Evolutionary conservation across 2,797 vertebrate species (phyloP), one percentile per base, ranked within the genome.

Genomic region (Sorex maritimensis): DNA sequence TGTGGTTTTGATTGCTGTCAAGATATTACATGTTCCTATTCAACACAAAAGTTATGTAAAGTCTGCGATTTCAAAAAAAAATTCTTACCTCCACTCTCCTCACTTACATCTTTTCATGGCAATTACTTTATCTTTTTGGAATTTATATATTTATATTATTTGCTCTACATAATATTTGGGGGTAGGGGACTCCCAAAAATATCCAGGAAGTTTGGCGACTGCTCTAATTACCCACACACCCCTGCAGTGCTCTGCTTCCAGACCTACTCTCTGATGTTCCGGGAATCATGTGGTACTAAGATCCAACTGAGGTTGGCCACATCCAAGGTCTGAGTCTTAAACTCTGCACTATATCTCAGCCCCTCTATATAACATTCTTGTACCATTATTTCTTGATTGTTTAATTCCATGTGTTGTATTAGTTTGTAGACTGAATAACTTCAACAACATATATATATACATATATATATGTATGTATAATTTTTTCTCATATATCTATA

Each of bases 11-110:
- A 85, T 74, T 89, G 21, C 58, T 93, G 52, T 89, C 90, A 92
- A 82, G 92, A 72, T 75, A 77, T 80, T 92, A 68, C 68, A 72
- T 81, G 28, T 67, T 83, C 34, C 30, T 88, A 63, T 74, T 55
- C 87, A 90, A 78, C 75, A 93, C 81, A 28, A 77, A 44, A 81
- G 46, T 91, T 94, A 89, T 24, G 52, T 94, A 91, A 95, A 88
- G 19, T 83, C 86, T 90, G 58, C 38, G 41, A 44, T 86, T 24
- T 86, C 28, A 88, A 86, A 92, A 91, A 91, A 77, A 72, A 71
- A 73, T 73, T 90, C 10, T 81, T 28, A 65, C 81, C 81, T 86
- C 30, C 30, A 65, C 9, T 68, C 6, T 78, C 24, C 30, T 88
- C 83, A 68, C 14, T 82, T 94, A 78, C 73, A 71, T 17, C 38